phyloP scores from a whole-genome alignment of 2,888 invertebrate species.

The Pediacus dermestoides region DNA sequence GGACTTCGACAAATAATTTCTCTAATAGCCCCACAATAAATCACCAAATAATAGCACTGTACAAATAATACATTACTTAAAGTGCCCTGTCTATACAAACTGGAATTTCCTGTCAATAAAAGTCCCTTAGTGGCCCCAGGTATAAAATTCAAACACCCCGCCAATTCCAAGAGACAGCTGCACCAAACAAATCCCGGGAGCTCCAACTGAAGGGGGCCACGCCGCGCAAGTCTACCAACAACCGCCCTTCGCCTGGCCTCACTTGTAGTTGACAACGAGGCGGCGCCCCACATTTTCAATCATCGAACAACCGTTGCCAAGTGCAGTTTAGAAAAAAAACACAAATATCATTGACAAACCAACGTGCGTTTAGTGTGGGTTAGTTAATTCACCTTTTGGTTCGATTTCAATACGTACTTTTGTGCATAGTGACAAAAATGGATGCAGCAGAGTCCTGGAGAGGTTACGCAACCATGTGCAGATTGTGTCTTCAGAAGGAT shows the following conservation, averaged over 20 bases:
- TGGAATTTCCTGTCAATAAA: too few species aligned
- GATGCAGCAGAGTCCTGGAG: conserved; percentile 50
- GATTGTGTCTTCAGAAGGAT: conserved; percentile 63
- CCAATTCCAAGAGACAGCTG: conserved; percentile 29
- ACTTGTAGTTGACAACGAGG: conserved; percentile 54
- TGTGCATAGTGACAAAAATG: too few species aligned
- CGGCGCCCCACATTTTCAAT: conserved; percentile 48
- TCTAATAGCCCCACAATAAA: too few species aligned
- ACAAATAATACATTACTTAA: too few species aligned
- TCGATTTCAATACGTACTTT: conserved; percentile 1
- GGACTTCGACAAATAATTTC: too few species aligned
- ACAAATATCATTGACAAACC: conserved; percentile 9
- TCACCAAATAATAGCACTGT: too few species aligned
- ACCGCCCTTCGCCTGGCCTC: conserved; percentile 44
- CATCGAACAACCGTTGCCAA: conserved; percentile 28
- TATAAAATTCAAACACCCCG: conserved; percentile 31
- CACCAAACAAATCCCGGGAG: conserved; percentile 32
- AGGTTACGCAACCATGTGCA: conserved; percentile 62
- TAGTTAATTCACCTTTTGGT: conserved; percentile 1
- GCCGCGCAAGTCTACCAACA: conserved; percentile 45
- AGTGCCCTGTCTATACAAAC: too few species aligned
- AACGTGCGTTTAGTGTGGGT: conserved; percentile 3
- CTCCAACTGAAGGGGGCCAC: conserved; percentile 46
- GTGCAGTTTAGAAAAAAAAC: conserved; percentile 16
- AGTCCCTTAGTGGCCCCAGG: conserved; percentile 19